Percentiles rank a stretch among this genome's conserved stretches.
phyloP scores from a whole-genome alignment of 2,888 invertebrate genomes.

The Parasteatoda lunata region DNA sequence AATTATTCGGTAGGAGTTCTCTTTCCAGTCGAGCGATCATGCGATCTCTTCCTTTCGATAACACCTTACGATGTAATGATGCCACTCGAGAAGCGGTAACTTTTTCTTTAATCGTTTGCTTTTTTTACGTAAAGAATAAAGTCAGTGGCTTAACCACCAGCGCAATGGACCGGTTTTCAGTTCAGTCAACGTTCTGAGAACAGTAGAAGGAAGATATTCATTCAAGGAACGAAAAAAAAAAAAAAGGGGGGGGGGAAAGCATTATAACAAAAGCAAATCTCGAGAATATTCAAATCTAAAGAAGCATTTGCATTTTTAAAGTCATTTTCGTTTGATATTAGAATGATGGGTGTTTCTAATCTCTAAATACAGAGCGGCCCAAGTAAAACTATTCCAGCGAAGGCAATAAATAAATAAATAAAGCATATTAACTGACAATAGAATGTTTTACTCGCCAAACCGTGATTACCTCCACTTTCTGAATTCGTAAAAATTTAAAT shows the following conservation, averaged over 20 bases:
- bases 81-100: constrained; percentile 9
- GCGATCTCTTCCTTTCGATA: constrained; percentile 27
- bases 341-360: not conserved
- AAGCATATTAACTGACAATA: too few species aligned
- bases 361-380: too few species aligned
- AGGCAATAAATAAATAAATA: too few species aligned
- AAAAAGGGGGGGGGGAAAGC: not conserved
- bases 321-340: not conserved
- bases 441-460: too few species aligned
- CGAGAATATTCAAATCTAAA: not conserved
- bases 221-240: not conserved
- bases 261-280: not conserved
- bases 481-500: too few species aligned
- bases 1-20: constrained; percentile 5
- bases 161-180: constrained; percentile 36
- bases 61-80: constrained; percentile 19
- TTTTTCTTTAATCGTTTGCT: not conserved
- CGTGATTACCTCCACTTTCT: too few species aligned
- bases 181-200: constrained; percentile 6
- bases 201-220: not conserved
- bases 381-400: too few species aligned
- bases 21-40: constrained; percentile 42
- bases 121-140: constrained; percentile 13
- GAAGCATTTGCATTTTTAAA: not conserved
- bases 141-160: constrained; percentile 45